phyloP scores from a whole-genome alignment of 1,140 invertebrate genomes.

The Pygmarrhopalites habei region DNA sequence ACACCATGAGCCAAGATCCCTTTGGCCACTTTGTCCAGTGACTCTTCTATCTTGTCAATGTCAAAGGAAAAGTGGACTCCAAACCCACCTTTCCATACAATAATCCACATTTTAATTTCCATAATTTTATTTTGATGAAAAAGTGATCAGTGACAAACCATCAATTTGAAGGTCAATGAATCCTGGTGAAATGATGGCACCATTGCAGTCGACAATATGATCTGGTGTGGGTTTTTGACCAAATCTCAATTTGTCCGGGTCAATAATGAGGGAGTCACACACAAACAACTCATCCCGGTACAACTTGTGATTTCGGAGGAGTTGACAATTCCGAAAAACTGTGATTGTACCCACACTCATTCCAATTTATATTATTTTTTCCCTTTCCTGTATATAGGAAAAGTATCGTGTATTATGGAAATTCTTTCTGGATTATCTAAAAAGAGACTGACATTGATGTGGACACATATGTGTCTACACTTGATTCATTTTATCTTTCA shows the following conservation, averaged over 20 bases:
- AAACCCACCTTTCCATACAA: slow-evolving; percentile 89
- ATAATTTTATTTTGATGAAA: slow-evolving; percentile 41
- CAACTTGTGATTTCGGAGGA: slow-evolving; percentile 68
- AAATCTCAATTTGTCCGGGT: slow-evolving; percentile 87
- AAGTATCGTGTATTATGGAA: too few relatives aligned
- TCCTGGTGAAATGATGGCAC: slow-evolving; percentile 75
- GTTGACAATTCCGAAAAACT: slow-evolving; percentile 73
- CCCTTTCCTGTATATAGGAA: too few relatives aligned
- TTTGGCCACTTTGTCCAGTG: slow-evolving; percentile 77
- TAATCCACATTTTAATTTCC: too few relatives aligned
- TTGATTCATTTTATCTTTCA: too few relatives aligned
- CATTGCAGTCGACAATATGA: slow-evolving; percentile 64
- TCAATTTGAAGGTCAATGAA: slow-evolving; percentile 97
- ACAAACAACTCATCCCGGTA: slow-evolving; percentile 83
- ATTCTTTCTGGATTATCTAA: too few relatives aligned
- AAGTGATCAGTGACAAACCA: too few relatives aligned
- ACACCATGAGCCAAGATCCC: slow-evolving; percentile 76
- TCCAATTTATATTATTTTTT: too few relatives aligned
- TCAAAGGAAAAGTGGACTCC: slow-evolving; percentile 90
- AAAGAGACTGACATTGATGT: too few relatives aligned
- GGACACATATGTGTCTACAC: too few relatives aligned
- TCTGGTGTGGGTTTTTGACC: slow-evolving; percentile 70
- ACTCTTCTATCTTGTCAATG: too few relatives aligned
- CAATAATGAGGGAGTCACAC: slow-evolving; percentile 73
- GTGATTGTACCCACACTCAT: too few relatives aligned